Percentiles rank a stretch among this genome's conserved stretches.
phyloP scores from a whole-genome alignment of 2,797 vertebrate genomes.

The Numenius phaeopus region DNA sequence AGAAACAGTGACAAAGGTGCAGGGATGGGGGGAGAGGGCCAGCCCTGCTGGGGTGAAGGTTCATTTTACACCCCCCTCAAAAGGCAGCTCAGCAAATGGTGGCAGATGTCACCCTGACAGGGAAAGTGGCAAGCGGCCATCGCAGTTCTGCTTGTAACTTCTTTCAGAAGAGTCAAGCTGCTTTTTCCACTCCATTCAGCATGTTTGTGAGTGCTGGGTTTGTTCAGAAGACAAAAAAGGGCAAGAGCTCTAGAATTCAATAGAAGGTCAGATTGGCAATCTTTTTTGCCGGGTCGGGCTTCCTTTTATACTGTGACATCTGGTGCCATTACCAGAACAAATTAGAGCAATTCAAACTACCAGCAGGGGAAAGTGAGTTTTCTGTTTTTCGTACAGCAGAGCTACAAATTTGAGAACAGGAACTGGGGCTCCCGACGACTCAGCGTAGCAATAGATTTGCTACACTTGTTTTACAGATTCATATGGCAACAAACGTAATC shows the following conservation, averaged over 20 bases:
- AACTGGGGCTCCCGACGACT: neutral
- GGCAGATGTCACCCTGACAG: conserved; percentile 64
- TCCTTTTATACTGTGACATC: conserved; percentile 78
- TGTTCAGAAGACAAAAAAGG: conserved; percentile 65
- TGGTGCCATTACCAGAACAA: conserved; percentile 78
- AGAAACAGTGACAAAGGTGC: neutral
- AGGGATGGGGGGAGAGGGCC: neutral
- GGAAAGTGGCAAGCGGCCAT: conserved; percentile 39
- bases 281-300: conserved; percentile 11
- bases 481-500: neutral
- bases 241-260: conserved; percentile 72
- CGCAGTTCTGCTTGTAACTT: conserved; percentile 49
- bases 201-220: conserved; percentile 71
- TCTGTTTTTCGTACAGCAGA: conserved; percentile 34
- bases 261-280: conserved; percentile 76
- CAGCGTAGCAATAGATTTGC: conserved; percentile 49
- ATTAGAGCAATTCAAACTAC: conserved; percentile 75
- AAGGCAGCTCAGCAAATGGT: neutral
- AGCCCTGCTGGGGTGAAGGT: neutral
- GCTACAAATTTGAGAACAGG: conserved; percentile 20
- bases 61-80: neutral
- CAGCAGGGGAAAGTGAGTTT: conserved; percentile 37
- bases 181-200: conserved; percentile 46
- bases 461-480: conserved; percentile 39
- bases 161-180: conserved; percentile 57